Base-by-base conservation (phyloP, 2,113 vertebrate genomes). In the Alligator mississippiensis region DNA sequence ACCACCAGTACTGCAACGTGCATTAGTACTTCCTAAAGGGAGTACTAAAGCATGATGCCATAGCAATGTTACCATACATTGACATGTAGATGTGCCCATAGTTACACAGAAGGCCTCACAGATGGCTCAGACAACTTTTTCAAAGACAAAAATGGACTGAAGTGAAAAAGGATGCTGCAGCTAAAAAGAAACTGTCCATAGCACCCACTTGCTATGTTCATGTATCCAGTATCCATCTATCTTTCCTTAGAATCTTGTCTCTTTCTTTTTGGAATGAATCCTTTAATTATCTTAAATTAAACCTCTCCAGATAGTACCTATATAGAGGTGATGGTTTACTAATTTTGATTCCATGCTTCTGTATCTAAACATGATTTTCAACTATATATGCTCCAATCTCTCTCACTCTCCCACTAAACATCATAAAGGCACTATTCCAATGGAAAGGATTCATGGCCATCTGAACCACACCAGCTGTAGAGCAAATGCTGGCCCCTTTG, bases 151-250 rank as follows among this genome's bases (percentile, higher is more conserved):
- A 17, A 55, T 17, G 30, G 55, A 9, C 38, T 83, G 68, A 79
- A 85, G 25, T 54, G 24, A 61, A 78, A 81, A 88, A 30, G 14
- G 66, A 13, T 11, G 19, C 11, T 22, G 63, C 61, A 25, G 60
- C 9, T 25, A 19, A 0, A 55, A 30, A 28, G 66, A 61, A 34
- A 70, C 12, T 0, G 0, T 11, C 55, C 21, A 58, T 0, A 0
- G 30, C 5, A 1, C 34, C 54, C 19, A 5, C 57, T 8, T 15
- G 3, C n/a, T 2, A 4, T 7, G 22, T 17, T 38, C 22, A 38
- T 38, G 47, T 47, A 47, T 47, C 47, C 47, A 47, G 30, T 22
- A 24, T 72, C 19, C 11, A 22, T 22, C 68, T 38, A 34, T 11
- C 30, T 22, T 38, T 22, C 68, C 68, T 72, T 34, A 72, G 30